Base-by-base conservation (phyloP, 1,140 invertebrate genomes). In the Drosophila bocki region DNA sequence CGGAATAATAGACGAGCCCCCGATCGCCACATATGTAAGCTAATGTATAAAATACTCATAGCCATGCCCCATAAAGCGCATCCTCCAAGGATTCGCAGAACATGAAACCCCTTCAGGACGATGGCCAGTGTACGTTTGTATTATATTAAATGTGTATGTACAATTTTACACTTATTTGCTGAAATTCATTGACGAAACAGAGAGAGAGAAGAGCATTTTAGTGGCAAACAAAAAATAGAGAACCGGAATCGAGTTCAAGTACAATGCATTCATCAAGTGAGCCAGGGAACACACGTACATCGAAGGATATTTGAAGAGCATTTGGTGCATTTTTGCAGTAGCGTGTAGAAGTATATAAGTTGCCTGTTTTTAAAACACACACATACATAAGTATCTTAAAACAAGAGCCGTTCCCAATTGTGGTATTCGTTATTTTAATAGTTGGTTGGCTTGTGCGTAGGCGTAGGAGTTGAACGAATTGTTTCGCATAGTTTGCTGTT, bases 91-190 rank as follows among this genome's bases (percentile, higher is more conserved):
- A 68, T 41, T 22, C 22, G 33, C 22, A 47, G 33, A 48, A 77
- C 48, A 61, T 47, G 4, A 29, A 48, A 37, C 35, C 51, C 60
- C 60, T 42, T 62, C 45, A 48, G 7, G 51, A 54, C 53, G 32
- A 65, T 75, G 37, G 56, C 42, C 42, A 76, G 70, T 86, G 45
- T 75, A 65, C 81, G 69, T 78, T 75, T 78, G 84, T 75, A 50
- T 67, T 81, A 60, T 76, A 79, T 80, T 84, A 60, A 78, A 78
- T 64, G 56, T 72, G 62, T 69, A 82, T 56, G 79, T 76, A 86
- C 57, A 76, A 58, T 69, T 79, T 90, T 76, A 90, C 74, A 88
- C 80, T 85, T 70, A 90, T 88, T 88, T 88, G 85, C 85, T 90
- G 85, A 90, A 86, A 39, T 67, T 88, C 61, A 78, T 81, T 82